Base-by-base conservation (phyloP, 2,113 vertebrate species). In the Struthidea cinerea region DNA sequence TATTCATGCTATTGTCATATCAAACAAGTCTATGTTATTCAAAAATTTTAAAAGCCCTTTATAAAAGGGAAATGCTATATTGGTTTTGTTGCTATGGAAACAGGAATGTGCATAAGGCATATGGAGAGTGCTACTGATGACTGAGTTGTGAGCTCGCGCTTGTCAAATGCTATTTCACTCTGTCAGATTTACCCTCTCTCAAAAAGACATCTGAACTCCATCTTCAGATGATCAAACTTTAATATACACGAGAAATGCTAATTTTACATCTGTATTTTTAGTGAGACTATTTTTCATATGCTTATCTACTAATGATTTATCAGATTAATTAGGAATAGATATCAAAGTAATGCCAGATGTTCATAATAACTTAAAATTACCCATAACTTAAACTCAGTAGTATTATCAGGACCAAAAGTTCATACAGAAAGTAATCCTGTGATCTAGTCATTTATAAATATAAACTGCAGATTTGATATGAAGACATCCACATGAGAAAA, bases 61-160 rank as follows among this genome's bases (percentile, higher is more conserved):
- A 39, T 82, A 86, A 74, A 80, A 59, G 49, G 10, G 12, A 44
- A 90, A 75, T 64, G 61, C 50, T 93, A 60, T 32, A 71, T 28
- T 92, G 57, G 90, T 70, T 89, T 80, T 93, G 86, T 89, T 97
- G 75, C 94, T 86, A 82, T 94, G 84, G 96, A 94, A 96, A 97
- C 61, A 90, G 64, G 67, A 96, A 68, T 39, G 52, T 57, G 41
- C 60, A 84, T 73, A 91, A 93, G 69, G 60, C 22, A 2, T 60
- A 70, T 0, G 50, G 41, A 68, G 21, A 63, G 8, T 32, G 64
- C 59, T 67, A 65, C 46, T 57, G 75, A 77, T 56, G 85, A 67
- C 63, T 41, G 89, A 80, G 69, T 56, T 65, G 57, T 75, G 79
- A 96, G 65, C 24, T 90, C 4, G 2, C 0, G 16, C 46, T 63